Base-by-base conservation (phyloP, 2,888 invertebrate species). In the Chesias legatella region DNA sequence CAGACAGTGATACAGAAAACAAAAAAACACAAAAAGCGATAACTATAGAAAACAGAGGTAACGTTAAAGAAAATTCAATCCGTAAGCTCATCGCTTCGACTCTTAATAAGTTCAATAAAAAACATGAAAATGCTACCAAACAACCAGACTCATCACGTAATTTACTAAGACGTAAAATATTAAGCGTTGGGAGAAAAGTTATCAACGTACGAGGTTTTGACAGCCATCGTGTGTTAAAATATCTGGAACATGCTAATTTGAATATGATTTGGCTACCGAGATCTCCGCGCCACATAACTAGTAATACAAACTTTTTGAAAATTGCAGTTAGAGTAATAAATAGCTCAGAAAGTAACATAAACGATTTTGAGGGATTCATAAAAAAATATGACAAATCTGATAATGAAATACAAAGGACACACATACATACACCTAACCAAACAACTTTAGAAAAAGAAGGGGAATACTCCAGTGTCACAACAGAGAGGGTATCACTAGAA, bases 161-260 rank as follows among this genome's bases (percentile, higher is more conserved):
- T 34, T 66, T 69, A 39, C 49, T 85, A 6, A 74, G 75, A 62
- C 79, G 73, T 42, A 85, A 84, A 66, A 49, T 86, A 27, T 63
- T 81, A 55, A 84, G 79, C 54, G 71, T 86, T 33, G 86, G 86
- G 32, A 63, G 73, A 44, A 85, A 85, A 66, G 58, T 75, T 13
- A 68, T 86, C 34, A 71, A 68, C 51, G 71, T 63, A 48, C 60
- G 64, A 31, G 67, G 66, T 23, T 61, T 79, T 30, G 71, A 69
- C 50, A 75, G 75, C 36, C 75, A 61, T 40, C 83, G 82, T 4
- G 33, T 88, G 10, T 56, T 84, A 25, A 65, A 77, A 50, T 86
- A 70, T 54, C 56, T 85, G 54, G 80, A 84, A 51, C 56, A 75
- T 44, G 76, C 73, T 64, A 67, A 71, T 61, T 67, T 86, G 24